Evolutionary conservation across 2,113 vertebrate genomes (phyloP), one percentile per base, ranked within the genome.

Genomic region (Phrynosoma blainvillii): DNA sequence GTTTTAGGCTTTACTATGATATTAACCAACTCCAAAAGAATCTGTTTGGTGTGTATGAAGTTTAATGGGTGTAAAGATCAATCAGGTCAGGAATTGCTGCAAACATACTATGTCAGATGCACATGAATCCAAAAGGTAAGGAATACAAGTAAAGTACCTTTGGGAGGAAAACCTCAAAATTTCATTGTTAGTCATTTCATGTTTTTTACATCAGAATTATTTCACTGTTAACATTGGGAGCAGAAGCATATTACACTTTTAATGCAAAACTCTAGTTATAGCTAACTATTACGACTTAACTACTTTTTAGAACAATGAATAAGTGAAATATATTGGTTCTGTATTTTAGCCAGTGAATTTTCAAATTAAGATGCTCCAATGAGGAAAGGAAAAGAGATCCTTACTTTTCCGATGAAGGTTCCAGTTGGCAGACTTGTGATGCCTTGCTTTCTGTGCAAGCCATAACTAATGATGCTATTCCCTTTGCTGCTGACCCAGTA

Each of bases 31-130:
- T 20, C 47, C 23, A 73, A 59, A 54, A 73, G 59, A 59, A 84
- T 11, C 32, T 47, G 47, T 47, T 47, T 47, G 7, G 47, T 47
- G 47, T 47, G 5, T 47, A 47, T 47, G 47, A 47, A 16, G 0
- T 74, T 83, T 36, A 94, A 78, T 90, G 74, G 1, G 56, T 36
- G 75, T 52, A 54, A 92, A 75, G 91, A 89, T 92, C 88, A 92
- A 54, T 40, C 81, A 92, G 84, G 75, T 47, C 20, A 54, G 20
- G 25, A 84, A 74, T 36, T 23, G 20, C 18, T n/a, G 18, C 18
- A 90, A 88, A 85, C 54, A 82, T 79, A 56, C 0, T 80, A 85
- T 79, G 91, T 13, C 84, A 88, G 76, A 79, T 27, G n/a, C 82
- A 75, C 84, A 42, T 0, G 1, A 82, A 0, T 82, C 84, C 6